Base-by-base conservation (phyloP, 2,888 invertebrate species). In the Drosophila macrospina region DNA sequence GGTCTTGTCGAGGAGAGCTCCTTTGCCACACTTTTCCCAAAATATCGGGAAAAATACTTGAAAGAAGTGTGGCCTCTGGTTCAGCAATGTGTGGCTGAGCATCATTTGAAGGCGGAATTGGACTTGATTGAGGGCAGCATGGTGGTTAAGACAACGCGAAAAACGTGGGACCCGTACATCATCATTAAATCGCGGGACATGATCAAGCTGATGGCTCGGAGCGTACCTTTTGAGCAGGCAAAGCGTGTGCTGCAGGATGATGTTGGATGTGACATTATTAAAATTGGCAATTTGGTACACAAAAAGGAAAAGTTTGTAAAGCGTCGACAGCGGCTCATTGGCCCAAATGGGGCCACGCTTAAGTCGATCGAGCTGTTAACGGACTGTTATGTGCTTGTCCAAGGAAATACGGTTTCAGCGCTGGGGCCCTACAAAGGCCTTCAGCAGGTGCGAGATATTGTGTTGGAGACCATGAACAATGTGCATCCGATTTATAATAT, bases 401-500 rank as follows among this genome's bases (percentile, higher is more conserved):
- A 99, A 93, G 99, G 99, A 4, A 98, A 98, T 89, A 99, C 99
- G 8, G 99, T 99, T 0, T 95, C 99, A 11, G 97, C 97, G 0
- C 93, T 99, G n/a, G 99, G 99, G 0, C 98, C 99, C 1, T 97
- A 98, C 89, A 96, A 96, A 92, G 99, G 99, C 0, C 91, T 97
- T 24, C 95, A 95, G 61, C 96, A 97, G 91, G 97, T 97, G 0
- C 93, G 98, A 60, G 95, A 96, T 81, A 97, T 99, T 86, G 97
- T 97, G 1, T 96, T 96, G 89, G 99, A 99, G 84, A 98, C 98
- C 0, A 99, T 99, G 99, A 97, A 97, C 90, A 99, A 99, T 92
- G 95, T 99, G 59, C 99, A 99, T 93, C 99, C 99, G 0, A 98
- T 99, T 91, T 99, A 99, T 90, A 99, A 98, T 89, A 98, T 99